Evolutionary conservation across 1,140 invertebrate genomes (phyloP).

Genomic region (Oncopodura yosiiana): DNA sequence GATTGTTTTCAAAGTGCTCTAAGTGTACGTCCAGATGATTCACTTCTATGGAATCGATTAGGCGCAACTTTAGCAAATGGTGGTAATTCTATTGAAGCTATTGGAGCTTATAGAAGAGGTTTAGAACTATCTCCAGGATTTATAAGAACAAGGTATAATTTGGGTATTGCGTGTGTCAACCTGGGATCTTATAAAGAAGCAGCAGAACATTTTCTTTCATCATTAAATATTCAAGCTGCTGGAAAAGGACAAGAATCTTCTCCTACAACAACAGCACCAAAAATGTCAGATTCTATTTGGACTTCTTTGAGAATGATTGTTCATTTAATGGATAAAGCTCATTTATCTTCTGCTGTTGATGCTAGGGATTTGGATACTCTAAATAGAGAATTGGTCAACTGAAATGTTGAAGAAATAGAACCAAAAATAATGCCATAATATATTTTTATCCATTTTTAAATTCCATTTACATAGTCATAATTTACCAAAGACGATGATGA

Average conservation of each 20-base stretch:
- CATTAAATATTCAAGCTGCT: conserved; percentile 82
- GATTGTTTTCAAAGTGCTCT: conserved; percentile 91
- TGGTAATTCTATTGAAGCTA: conserved; percentile 84
- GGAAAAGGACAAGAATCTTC: conserved; percentile 50
- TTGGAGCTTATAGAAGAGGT: conserved; percentile 88
- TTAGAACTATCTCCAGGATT: conserved; percentile 87
- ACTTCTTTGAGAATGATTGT: conserved; percentile 81
- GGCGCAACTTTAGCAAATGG: conserved; percentile 96
- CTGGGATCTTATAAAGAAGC: conserved; percentile 89
- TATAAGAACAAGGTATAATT: conserved; percentile 91
- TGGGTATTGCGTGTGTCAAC: conserved; percentile 96
- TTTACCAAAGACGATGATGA: too few relatives aligned
- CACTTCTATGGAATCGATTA: conserved; percentile 91
- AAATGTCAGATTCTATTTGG: conserved; percentile 91
- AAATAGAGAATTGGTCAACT: neutral
- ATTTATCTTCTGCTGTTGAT: conserved; percentile 66
- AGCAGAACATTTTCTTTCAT: conserved; percentile 85
- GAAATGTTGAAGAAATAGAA: neutral
- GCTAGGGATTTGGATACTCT: conserved; percentile 44
- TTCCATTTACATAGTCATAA: too few relatives aligned
- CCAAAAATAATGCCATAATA: neutral
- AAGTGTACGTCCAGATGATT: conserved; percentile 71
- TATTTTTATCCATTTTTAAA: too few relatives aligned
- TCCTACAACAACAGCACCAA: conserved; percentile 36
- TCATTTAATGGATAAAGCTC: conserved; percentile 69